These are phyloP conservation scores for Chrosomus eos DNA, from an alignment of 2,797 vertebrate genomes.

Conservation along the genomic window DNA sequence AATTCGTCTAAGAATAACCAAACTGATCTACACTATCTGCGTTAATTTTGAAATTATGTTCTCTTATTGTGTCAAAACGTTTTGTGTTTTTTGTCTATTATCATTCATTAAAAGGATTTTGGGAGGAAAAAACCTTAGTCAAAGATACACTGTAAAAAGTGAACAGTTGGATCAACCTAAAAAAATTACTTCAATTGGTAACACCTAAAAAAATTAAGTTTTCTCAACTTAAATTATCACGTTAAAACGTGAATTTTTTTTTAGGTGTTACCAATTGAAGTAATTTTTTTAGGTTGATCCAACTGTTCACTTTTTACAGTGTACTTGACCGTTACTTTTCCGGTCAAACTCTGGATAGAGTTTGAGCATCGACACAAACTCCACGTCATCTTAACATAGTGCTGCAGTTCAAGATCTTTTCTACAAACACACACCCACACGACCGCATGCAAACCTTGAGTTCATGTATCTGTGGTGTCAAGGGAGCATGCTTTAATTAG, in stretches of 20 bases:
- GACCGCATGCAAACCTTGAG: conserved; percentile 71
- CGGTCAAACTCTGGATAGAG: not conserved
- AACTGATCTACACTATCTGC: not conserved
- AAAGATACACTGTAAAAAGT: too few species aligned
- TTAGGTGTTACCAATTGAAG: too few species aligned
- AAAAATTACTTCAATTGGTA: too few species aligned
- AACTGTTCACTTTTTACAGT: too few species aligned
- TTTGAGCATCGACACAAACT: not conserved
- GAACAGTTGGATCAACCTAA: too few species aligned
- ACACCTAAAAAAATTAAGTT: too few species aligned
- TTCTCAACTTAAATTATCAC: too few species aligned
- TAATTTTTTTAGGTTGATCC: too few species aligned
- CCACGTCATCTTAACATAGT: not conserved
- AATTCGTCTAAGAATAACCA: not conserved
- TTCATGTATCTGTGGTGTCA: conserved; percentile 74
- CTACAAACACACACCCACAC: conserved; percentile 31
- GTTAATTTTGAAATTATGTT: not conserved
- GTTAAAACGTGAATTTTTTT: too few species aligned
- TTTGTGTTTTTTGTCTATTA: not conserved
- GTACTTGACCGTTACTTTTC: not conserved
- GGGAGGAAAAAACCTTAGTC: not conserved
- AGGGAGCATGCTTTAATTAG: conserved; percentile 82
- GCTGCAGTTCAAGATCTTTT: conserved; percentile 8
- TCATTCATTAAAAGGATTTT: not conserved
- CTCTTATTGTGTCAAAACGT: not conserved